phyloP scores from a whole-genome alignment of 2,113 vertebrate species.

The Planiliza haematocheilus region DNA sequence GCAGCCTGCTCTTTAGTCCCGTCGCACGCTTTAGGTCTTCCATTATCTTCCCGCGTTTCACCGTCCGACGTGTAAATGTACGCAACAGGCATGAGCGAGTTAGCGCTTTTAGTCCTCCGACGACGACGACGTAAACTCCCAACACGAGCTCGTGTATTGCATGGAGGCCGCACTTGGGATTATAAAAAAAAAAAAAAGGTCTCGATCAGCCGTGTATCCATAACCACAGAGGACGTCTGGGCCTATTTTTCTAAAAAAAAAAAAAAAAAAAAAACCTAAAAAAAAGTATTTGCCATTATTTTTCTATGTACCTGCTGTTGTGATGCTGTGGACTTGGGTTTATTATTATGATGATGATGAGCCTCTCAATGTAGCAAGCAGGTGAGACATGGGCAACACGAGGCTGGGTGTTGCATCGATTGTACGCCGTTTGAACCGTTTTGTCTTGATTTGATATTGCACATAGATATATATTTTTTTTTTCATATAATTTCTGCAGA shows the following conservation, averaged over 20 bases:
- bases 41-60: constrained; percentile 48
- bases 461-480: constrained; percentile 28
- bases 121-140: constrained; percentile 26
- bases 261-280: no score
- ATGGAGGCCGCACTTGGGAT: constrained; percentile 61
- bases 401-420: constrained; percentile 25
- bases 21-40: constrained; percentile 67
- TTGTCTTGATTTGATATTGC: constrained; percentile 31
- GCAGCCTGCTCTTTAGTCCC: constrained; percentile 8
- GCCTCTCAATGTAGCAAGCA: constrained; percentile 72
- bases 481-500: constrained; percentile 8
- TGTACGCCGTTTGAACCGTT: constrained; percentile 12
- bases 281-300: constrained; percentile 66
- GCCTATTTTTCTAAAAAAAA: constrained; percentile 76
- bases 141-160: constrained; percentile 58
- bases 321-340: constrained; percentile 18
- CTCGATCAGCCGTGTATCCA: constrained; percentile 37
- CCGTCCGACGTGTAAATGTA: constrained; percentile 51
- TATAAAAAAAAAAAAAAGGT: constrained; percentile 26
- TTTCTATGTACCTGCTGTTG: constrained; percentile 57
- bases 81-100: constrained; percentile 68
- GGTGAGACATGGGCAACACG: constrained; percentile 25
- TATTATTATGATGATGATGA: constrained; percentile 16
- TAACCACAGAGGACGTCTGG: constrained; percentile 32
- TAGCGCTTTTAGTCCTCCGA: constrained; percentile 63